Base-by-base conservation (phyloP, 2,113 vertebrate genomes). In the Pontoporia blainvillei region DNA sequence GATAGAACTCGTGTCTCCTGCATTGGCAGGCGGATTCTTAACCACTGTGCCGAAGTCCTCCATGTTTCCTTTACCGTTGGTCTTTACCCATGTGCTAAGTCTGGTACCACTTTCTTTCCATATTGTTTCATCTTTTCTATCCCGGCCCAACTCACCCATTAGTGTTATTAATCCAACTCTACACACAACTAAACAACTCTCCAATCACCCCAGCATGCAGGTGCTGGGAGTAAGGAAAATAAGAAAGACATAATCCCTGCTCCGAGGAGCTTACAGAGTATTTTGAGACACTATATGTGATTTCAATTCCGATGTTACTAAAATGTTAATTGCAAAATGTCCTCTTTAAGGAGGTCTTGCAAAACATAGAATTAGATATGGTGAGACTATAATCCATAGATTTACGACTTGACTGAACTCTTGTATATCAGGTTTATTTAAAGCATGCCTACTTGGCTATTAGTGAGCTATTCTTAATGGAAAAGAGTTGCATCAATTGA, bases 391-490 rank as follows among this genome's bases (percentile, higher is more conserved):
- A 86, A 71, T 90, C 72, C 67, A 73, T 59, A 90, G 64, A 71
- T 90, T 90, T 90, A 90, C 71, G 84, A 21, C 23, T 71, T 73
- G 31, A 86, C 69, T 92, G 69, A 52, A 72, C 23, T 79, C 79
- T 84, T 86, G 66, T 46, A 67, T n/a, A 79, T 87, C 27, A 75
- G 69, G 49, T 87, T 90, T 96, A 95, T 90, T 95, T 87, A 96
- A 95, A 90, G 73, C 57, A 57, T 72, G 36, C 73, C 12, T 75
- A 67, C 34, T 72, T 11, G 27, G 27, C 66, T 88, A 25, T 78
- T 88, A 92, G 66, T 29, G 84, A 82, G 27, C 61, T 57, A 13
- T 85, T 83, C 61, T 72, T 94, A 89, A 84, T 52, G 67, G 54
- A 83, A 96, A 96, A 81, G 64, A 90, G 7, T 84, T 89, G 31